These are phyloP conservation scores for Lasioglossum lativentre DNA, from an alignment of 2,888 invertebrate genomes.

Conservation along the genomic window DNA sequence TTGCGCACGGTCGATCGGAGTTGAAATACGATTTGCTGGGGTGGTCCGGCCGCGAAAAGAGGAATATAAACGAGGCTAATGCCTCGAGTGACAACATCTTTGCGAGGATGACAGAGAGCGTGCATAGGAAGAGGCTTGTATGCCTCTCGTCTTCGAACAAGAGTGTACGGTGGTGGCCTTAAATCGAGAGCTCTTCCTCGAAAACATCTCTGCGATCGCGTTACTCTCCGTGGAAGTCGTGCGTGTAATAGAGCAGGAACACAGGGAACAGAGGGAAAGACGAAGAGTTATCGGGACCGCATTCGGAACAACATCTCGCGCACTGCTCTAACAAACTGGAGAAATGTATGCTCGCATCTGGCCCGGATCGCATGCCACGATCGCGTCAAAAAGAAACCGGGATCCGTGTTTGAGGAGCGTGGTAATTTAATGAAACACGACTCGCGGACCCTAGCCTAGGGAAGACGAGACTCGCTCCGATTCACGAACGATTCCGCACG, in stretches of 20 bases:
- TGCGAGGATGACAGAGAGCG: slow-evolving; percentile 69
- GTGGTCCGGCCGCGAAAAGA: slow-evolving; percentile 62
- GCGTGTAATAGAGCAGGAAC: slow-evolving; percentile 50
- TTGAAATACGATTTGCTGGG: slow-evolving; percentile 66
- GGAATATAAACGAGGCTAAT: slow-evolving; percentile 73
- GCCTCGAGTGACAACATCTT: slow-evolving; percentile 79
- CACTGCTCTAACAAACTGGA: slow-evolving; percentile 57
- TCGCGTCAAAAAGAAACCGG: slow-evolving; percentile 51
- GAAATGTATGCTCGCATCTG: slow-evolving; percentile 45
- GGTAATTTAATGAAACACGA: slow-evolving; percentile 63
- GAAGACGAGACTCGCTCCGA: background rate
- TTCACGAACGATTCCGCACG: background rate
- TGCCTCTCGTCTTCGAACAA: slow-evolving; percentile 26
- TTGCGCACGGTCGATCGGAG: slow-evolving; percentile 44
- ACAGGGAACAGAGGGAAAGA: background rate
- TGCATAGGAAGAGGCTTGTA: slow-evolving; percentile 69
- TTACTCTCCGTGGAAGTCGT: slow-evolving; percentile 54
- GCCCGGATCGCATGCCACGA: slow-evolving; percentile 26
- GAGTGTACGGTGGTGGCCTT: slow-evolving; percentile 64
- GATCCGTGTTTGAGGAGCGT: slow-evolving; percentile 55
- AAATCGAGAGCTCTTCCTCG: slow-evolving; percentile 65
- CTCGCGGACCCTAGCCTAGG: slow-evolving; percentile 1
- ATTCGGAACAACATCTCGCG: slow-evolving; percentile 41
- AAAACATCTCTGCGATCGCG: slow-evolving; percentile 69
- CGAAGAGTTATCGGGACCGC: slow-evolving; percentile 53